Evolutionary conservation across 2,888 invertebrate species (phyloP).

Genomic region (Phyto melanocephala): DNA sequence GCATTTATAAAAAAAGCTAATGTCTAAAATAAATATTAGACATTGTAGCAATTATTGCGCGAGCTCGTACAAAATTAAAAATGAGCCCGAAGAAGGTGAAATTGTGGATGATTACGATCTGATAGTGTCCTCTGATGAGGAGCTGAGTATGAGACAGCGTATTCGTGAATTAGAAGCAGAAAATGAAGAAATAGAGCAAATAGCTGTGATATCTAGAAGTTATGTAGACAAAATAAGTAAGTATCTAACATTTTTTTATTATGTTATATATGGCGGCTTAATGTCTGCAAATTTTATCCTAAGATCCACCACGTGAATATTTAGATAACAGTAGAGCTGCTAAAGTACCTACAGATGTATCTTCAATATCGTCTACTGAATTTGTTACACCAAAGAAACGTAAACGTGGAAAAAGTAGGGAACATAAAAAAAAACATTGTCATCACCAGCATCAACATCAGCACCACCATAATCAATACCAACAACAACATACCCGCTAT

Average conservation of each 20-base stretch:
- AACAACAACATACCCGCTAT: conserved; percentile 31
- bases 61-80: conserved; percentile 20
- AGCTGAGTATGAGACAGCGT: conserved; percentile 74
- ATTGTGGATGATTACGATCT: conserved; percentile 77
- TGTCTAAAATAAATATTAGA: conserved; percentile 2
- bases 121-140: conserved; percentile 79
- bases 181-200: conserved; percentile 78
- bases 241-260: background rate
- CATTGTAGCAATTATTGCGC: background rate
- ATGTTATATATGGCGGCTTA: background rate
- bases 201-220: conserved; percentile 75
- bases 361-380: conserved; percentile 67
- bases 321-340: conserved; percentile 58
- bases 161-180: conserved; percentile 77
- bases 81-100: conserved; percentile 77
- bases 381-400: conserved; percentile 66
- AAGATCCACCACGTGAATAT: conserved; percentile 11
- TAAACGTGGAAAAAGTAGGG: conserved; percentile 60
- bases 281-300: background rate
- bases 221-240: conserved; percentile 69
- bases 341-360: conserved; percentile 65
- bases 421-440: conserved; percentile 50
- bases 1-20: conserved; percentile 18
- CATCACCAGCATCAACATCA: conserved; percentile 61
- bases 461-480: conserved; percentile 47